Evolutionary conservation across 1,140 invertebrate genomes (phyloP).

Genomic region (Apocrypta bakeri): DNA sequence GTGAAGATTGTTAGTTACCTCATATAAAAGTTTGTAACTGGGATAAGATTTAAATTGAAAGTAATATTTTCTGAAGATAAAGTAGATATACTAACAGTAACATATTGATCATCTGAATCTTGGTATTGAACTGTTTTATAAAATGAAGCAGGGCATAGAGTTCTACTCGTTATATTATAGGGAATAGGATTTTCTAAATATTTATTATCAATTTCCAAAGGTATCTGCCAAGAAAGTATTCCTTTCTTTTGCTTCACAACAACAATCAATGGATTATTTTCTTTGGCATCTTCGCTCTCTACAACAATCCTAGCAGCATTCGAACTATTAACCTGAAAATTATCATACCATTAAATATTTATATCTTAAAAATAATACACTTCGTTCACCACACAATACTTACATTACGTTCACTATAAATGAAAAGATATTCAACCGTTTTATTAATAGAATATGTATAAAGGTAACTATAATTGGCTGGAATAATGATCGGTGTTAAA

Average conservation of each 20-base stretch:
- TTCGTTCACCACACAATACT: conserved; percentile 31
- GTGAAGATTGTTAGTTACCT: conserved; percentile 58
- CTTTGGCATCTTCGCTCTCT: conserved; percentile 61
- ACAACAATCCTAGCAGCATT: conserved; percentile 66
- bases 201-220: conserved; percentile 70
- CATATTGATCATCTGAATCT: conserved; percentile 65
- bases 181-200: conserved; percentile 48
- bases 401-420: conserved; percentile 52
- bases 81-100: conserved; percentile 76
- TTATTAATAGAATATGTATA: conserved; percentile 52
- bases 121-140: conserved; percentile 55
- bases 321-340: conserved; percentile 55
- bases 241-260: conserved; percentile 75
- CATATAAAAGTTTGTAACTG: conserved; percentile 69
- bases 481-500: conserved; percentile 48
- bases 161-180: conserved; percentile 72
- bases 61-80: conserved; percentile 65
- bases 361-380: background rate
- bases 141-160: conserved; percentile 74
- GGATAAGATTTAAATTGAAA: conserved; percentile 67
- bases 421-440: conserved; percentile 58
- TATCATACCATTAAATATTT: background rate
- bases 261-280: conserved; percentile 73
- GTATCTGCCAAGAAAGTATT: conserved; percentile 76
- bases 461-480: conserved; percentile 46